Evolutionary conservation across 2,888 invertebrate genomes (phyloP).

Genomic region (Diaperis boleti): DNA sequence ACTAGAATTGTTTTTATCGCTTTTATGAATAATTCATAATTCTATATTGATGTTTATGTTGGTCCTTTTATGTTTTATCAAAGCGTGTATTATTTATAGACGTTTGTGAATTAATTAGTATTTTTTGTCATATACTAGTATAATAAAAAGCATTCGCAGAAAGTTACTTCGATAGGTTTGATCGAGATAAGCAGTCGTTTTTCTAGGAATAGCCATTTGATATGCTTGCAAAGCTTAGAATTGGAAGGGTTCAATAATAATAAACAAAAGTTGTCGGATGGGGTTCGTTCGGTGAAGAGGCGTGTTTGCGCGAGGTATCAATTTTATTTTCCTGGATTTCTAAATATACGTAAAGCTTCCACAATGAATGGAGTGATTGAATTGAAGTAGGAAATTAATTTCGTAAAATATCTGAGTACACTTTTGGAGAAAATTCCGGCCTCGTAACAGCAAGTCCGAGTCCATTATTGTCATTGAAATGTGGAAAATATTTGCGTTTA

Average conservation of each 20-base stretch:
- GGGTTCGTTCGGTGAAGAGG: neutral
- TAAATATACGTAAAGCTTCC: constrained; percentile 21
- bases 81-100: too few relatives aligned
- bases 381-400: constrained; percentile 25
- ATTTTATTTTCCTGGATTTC: constrained; percentile 19
- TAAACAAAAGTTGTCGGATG: neutral
- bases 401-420: constrained; percentile 19
- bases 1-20: too few relatives aligned
- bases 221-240: neutral
- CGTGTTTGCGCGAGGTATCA: constrained; percentile 10
- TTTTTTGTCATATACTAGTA: too few relatives aligned
- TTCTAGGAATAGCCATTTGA: too few relatives aligned
- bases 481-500: constrained; percentile 22
- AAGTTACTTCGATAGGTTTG: too few relatives aligned
- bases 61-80: too few relatives aligned
- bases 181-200: too few relatives aligned
- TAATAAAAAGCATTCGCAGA: too few relatives aligned
- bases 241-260: too few relatives aligned
- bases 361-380: constrained; percentile 26
- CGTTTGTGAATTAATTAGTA: too few relatives aligned
- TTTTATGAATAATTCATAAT: too few relatives aligned
- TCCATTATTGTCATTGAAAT: constrained; percentile 4
- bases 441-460: constrained; percentile 3
- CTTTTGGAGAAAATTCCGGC: neutral
- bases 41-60: too few relatives aligned